A percentile compares a stretch with the other conserved stretches of the same genome.
These are phyloP conservation scores for Serilophus lunatus DNA, from an alignment of 2,113 vertebrate species.

Conservation along the genomic window DNA sequence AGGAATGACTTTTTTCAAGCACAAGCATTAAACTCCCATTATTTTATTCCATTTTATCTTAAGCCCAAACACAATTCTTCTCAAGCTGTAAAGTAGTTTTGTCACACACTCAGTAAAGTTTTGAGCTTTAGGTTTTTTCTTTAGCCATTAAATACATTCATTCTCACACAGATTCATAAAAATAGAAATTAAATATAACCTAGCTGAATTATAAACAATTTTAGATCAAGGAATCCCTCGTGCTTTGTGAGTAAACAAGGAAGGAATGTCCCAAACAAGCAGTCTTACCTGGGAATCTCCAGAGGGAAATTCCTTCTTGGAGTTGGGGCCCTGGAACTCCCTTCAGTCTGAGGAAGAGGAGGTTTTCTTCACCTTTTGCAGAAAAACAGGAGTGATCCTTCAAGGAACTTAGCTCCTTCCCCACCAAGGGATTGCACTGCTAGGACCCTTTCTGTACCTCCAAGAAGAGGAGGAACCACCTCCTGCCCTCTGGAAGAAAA, in stretches of 20 bases:
- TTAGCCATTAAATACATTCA: not conserved
- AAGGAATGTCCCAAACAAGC: not conserved
- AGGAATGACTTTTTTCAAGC: not conserved
- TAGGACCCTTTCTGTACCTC: accelerated
- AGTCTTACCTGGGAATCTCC: not conserved
- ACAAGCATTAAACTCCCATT: not conserved
- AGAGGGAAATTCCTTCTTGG: not conserved
- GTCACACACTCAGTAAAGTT: not conserved
- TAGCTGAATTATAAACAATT: not conserved
- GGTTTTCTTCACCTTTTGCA: not conserved
- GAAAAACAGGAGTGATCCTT: accelerated
- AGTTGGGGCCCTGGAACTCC: not conserved
- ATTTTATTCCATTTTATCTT: not conserved
- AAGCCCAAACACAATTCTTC: not conserved
- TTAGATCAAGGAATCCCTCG: not conserved
- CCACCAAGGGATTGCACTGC: accelerated
- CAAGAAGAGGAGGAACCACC: accelerated
- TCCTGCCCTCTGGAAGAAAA: accelerated
- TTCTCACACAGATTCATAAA: not conserved
- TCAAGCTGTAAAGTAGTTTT: not conserved
- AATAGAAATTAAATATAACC: accelerated
- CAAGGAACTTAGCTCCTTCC: not conserved
- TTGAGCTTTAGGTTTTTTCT: not conserved
- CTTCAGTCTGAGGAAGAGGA: not conserved
- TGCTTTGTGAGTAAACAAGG: not conserved